phyloP scores from a whole-genome alignment of 1,140 invertebrate genomes.

The Zeugodacus cucurbitae region DNA sequence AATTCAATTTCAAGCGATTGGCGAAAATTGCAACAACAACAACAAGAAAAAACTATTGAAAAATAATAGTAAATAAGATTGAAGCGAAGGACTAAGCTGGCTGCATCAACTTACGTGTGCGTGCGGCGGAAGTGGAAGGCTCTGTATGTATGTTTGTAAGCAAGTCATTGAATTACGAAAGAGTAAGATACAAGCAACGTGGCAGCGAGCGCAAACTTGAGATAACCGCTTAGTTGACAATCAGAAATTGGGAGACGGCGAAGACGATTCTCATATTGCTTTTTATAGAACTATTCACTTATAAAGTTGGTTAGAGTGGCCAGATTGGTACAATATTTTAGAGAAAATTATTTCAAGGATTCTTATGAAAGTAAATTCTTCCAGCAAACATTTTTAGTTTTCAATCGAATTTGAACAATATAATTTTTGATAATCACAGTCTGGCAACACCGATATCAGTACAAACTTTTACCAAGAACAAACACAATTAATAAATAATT shows the following conservation, averaged over 20 bases:
- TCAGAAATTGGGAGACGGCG: neutral
- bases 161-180: neutral
- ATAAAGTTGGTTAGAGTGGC: neutral
- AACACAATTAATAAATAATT: too few species aligned
- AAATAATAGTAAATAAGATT: neutral
- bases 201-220: neutral
- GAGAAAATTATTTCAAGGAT: too few species aligned
- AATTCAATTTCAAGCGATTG: slow-evolving; percentile 32
- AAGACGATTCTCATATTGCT: neutral
- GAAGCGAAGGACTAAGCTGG: neutral
- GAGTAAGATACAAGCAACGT: neutral
- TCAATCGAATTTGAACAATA: too few species aligned
- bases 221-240: slow-evolving; percentile 11
- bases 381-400: neutral
- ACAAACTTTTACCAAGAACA: too few species aligned
- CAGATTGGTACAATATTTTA: too few species aligned
- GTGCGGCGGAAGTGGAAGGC: neutral
- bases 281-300: neutral
- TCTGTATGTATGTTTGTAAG: neutral
- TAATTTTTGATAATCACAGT: too few species aligned
- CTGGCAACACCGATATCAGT: too few species aligned
- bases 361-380: too few species aligned
- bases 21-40: neutral
- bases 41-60: neutral
- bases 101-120: neutral